phyloP scores from a whole-genome alignment of 2,797 vertebrate genomes.

The Acrossocheilus fasciatus region DNA sequence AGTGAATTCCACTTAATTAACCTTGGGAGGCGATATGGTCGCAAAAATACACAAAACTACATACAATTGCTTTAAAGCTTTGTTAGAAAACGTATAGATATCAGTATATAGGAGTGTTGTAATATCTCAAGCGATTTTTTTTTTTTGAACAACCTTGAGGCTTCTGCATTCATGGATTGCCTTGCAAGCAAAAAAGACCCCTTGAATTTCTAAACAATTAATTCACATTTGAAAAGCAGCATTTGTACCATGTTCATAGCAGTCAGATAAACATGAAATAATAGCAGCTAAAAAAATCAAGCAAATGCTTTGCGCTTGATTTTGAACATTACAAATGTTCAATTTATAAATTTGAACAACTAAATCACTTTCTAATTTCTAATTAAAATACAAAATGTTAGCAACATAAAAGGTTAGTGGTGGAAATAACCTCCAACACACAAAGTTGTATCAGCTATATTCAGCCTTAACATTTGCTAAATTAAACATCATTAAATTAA shows the following conservation, averaged over 20 bases:
- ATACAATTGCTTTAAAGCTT: not conserved
- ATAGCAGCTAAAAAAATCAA: constrained; percentile 28
- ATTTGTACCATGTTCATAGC: not conserved
- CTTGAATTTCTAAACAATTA: not conserved
- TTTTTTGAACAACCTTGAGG: not conserved
- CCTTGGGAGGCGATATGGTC: not conserved
- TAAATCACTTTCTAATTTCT: not conserved
- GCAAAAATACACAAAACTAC: not conserved
- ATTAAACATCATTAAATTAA: not conserved
- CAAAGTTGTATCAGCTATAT: not conserved
- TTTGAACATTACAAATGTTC: not conserved
- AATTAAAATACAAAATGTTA: not conserved
- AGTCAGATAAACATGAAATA: not conserved
- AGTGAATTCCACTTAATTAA: not conserved
- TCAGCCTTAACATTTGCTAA: not conserved
- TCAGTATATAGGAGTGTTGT: not conserved
- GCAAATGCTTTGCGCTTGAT: not conserved
- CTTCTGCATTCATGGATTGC: not conserved
- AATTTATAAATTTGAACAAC: not conserved
- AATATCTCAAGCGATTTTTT: not conserved
- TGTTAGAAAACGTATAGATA: not conserved
- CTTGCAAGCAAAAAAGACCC: not conserved
- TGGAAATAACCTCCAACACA: not conserved
- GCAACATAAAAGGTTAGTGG: not conserved
- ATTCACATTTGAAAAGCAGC: constrained; percentile 30